phyloP scores from a whole-genome alignment of 2,797 vertebrate species.

The Protonibea diacanthus region DNA sequence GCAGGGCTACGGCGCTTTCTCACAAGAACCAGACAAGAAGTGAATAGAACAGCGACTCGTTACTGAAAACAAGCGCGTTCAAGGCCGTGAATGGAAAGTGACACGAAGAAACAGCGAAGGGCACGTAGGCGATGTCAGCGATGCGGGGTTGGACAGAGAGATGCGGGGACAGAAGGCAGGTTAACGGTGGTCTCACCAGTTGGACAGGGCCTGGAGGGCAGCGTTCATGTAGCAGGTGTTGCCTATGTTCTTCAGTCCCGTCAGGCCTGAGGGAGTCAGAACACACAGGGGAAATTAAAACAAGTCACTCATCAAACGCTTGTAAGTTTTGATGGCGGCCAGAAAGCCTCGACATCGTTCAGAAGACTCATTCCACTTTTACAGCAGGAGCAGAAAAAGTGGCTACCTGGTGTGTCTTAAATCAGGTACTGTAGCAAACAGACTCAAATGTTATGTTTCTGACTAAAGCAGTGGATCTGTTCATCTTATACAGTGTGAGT shows the following conservation, averaged over 20 bases:
- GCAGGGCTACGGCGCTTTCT: slow-evolving; percentile 45
- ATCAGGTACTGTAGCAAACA: background rate
- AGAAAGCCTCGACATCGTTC: slow-evolving; percentile 8
- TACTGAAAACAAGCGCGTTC: background rate
- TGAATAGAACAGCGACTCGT: slow-evolving; percentile 40
- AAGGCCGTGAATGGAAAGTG: slow-evolving; percentile 33
- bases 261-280: slow-evolving; percentile 88
- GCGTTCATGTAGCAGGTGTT: slow-evolving; percentile 99
- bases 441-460: background rate
- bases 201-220: slow-evolving; percentile 97
- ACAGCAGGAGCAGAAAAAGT: slow-evolving; percentile 20
- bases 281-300: slow-evolving; percentile 50
- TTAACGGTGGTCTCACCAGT: slow-evolving; percentile 89
- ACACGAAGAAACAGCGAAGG: background rate
- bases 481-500: background rate
- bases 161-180: background rate
- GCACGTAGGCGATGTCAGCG: background rate
- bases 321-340: slow-evolving; percentile 35
- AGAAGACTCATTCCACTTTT: slow-evolving; percentile 16
- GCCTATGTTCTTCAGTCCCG: slow-evolving; percentile 98
- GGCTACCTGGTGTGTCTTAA: slow-evolving; percentile 13
- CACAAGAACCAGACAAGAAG: slow-evolving; percentile 39
- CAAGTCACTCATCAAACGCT: slow-evolving; percentile 30
- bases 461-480: background rate
- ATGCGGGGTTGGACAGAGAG: background rate